phyloP scores from a whole-genome alignment of 92 coral and sea anemone genomes.

The Umimayanthus kanabou region DNA sequence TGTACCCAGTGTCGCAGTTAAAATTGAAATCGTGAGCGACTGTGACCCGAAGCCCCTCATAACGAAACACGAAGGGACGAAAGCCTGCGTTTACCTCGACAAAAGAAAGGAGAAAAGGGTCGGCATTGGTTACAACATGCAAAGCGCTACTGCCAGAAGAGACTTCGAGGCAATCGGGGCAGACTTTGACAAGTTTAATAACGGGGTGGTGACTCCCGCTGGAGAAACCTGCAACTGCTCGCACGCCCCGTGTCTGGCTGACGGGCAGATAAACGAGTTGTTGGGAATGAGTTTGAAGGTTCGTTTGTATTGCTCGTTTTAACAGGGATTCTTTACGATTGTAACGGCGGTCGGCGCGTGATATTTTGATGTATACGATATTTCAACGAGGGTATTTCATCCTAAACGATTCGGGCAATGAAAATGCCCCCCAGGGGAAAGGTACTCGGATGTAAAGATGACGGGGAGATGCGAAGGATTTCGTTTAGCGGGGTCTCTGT shows the following conservation, averaged over 20 bases:
- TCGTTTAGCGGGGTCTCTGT: no score
- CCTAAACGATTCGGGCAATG: no score
- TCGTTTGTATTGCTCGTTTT: background rate
- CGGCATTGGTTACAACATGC: constrained; percentile 44
- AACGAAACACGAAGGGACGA: constrained; percentile 17
- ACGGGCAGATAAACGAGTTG: constrained; percentile 37
- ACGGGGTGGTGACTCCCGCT: background rate
- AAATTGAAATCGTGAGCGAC: background rate
- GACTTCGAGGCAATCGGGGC: constrained; percentile 42
- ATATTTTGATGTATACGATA: no score
- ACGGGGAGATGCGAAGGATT: no score
- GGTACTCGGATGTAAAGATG: no score
- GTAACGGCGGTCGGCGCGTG: no score
- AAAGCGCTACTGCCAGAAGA: background rate
- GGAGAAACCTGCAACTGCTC: constrained; percentile 38
- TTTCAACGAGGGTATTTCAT: no score
- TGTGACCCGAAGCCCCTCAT: constrained; percentile 41
- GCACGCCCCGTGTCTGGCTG: constrained; percentile 28
- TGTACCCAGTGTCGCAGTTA: background rate
- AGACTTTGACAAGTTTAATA: constrained; percentile 37
- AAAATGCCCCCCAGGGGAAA: no score
- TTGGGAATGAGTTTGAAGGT: constrained; percentile 30
- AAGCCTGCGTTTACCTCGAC: constrained; percentile 49
- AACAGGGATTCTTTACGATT: background rate
- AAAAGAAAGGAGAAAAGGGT: constrained; percentile 30